phyloP scores from a whole-genome alignment of 2,888 invertebrate species.

The Stegophylla sp. region DNA sequence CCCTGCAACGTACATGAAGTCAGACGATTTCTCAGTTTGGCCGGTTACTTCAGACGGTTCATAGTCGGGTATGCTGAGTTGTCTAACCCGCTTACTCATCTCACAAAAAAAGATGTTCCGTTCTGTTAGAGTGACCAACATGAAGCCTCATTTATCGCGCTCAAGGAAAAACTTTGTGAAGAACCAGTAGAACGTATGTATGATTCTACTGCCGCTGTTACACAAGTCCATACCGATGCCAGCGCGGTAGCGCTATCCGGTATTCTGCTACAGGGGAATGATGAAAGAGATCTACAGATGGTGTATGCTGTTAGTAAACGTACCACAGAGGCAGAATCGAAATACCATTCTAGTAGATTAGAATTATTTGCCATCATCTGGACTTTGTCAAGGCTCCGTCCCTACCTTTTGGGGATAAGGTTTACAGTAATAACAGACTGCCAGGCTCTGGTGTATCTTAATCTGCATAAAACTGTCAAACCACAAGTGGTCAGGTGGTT shows the following conservation, averaged over 20 bases:
- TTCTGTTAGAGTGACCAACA: not conserved
- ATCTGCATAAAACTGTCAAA: not conserved
- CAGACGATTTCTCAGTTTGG: not conserved
- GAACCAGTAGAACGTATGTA: constrained; percentile 63
- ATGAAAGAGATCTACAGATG: constrained; percentile 57
- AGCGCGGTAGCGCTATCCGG: constrained; percentile 61
- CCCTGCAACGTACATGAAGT: not conserved
- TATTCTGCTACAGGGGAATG: constrained; percentile 61
- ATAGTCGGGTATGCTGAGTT: not conserved
- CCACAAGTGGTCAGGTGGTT: not conserved
- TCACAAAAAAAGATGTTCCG: not conserved
- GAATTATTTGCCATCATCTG: constrained; percentile 61
- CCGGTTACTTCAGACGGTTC: not conserved
- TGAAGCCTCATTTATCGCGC: constrained; percentile 25
- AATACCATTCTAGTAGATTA: constrained; percentile 62
- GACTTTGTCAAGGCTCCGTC: constrained; percentile 7
- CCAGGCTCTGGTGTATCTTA: not conserved
- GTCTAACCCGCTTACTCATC: not conserved
- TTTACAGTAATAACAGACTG: not conserved
- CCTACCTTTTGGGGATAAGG: not conserved
- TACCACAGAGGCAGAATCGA: constrained; percentile 55
- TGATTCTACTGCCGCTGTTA: constrained; percentile 60
- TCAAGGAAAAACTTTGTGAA: constrained; percentile 43
- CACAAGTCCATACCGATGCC: constrained; percentile 60
- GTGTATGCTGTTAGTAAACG: constrained; percentile 61